Base-by-base conservation (phyloP, 2,888 invertebrate species). In the Pycnomerus fuliginosus region DNA sequence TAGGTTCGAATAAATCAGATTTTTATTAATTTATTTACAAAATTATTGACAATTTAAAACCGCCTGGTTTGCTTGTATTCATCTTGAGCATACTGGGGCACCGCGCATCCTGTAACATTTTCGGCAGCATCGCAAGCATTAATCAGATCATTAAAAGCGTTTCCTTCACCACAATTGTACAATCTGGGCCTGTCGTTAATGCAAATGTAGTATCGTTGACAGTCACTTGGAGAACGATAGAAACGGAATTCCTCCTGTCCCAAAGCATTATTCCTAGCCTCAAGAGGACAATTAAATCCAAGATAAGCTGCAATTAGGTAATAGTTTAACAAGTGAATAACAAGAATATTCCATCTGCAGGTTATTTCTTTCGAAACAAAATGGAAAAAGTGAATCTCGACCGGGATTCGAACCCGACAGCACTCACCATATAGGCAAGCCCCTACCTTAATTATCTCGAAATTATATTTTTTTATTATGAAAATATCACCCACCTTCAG, bases 151-250 rank as follows among this genome's bases (percentile, higher is more conserved):
- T 90, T 90, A 70, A 86, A 93, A 2, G 86, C 91, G 13, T 79
- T 77, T 50, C 84, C 86, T 43, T 83, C 82, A 1, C 87, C 87
- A 61, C 93, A 93, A 46, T 80, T 79, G 50, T 85, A 80, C 16
- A 86, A 76, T 13, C 92, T 77, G 1, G 92, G 92, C 25, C 78
- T 80, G 10, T 80, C 80, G 29, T 83, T 78, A 4, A 90, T 76
- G 65, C 92, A 92, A 34, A 90, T 74, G 74, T 83, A 91, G 67
- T 86, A 92, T 52, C 80, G 81, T 60, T 87, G 85, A 66, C 90
- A 90, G 64, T 89, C 82, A 2, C 53, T 61, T 0, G 81, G 78
- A 14, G 82, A 80, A 35, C 81, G 78, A 73, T 69, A 77, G 62
- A 73, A 77, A 24, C 73, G 69, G 44, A 74, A 74, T 60, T 76